Evolutionary conservation across 2,797 vertebrate species (phyloP), one percentile per base, ranked within the genome.

Genomic region (Nasua narica): DNA sequence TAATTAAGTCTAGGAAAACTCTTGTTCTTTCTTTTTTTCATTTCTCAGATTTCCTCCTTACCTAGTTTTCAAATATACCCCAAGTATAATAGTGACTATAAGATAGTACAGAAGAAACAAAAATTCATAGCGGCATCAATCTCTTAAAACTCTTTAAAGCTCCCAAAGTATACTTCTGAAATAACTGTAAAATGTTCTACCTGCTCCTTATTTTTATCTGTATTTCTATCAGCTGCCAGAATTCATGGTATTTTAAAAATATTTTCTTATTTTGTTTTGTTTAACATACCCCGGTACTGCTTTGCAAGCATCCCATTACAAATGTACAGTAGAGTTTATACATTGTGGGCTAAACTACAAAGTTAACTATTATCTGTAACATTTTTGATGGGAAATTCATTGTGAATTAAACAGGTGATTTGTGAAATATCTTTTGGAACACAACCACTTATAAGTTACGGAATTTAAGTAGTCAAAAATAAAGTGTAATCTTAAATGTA

Each of bases 361-460:
- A 81, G 25, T 46, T 78, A 76, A 19, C 8, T n/a, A 21, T 65
- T 52, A 52, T 58, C 46, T 81, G 3, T 65, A 67, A 18, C 81
- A 78, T 94, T 78, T 96, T 79, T 85, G 16, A 76, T 67, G n/a
- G 19, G 37, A 81, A 87, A 77, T 56, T 50, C 67, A 67, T 58
- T 93, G 43, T 62, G 72, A 85, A 78, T 85, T 70, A 93, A 93
- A 70, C n/a, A 92, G 2, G 29, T 79, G 62, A 65, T 82, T 91
- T 87, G 37, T 19, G 12, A 89, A 92, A 4, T 62, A 46, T 85
- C 5, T 85, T 89, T 88, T 62, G 32, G 15, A 87, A 29, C 35
- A 65, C n/a, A 74, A 2, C 32, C 37, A 65, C 50, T 62, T 92
- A 3, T 70, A 83, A 87, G 65, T 56, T 69, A 50, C 23, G 29